phyloP scores from a whole-genome alignment of 2,888 invertebrate genomes.

The Dolichomitus sp. region DNA sequence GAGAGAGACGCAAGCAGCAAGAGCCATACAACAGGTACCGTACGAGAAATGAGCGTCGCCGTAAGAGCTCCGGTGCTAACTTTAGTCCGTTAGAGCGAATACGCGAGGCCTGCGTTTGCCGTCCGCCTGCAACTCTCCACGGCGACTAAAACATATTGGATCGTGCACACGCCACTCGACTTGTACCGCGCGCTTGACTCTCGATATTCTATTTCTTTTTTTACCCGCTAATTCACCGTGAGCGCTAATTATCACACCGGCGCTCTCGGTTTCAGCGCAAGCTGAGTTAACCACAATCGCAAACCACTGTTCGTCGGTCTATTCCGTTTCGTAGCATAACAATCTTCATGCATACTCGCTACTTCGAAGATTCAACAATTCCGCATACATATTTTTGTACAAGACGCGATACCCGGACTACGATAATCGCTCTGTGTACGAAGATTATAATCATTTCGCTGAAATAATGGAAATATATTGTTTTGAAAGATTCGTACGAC shows the following conservation, averaged over 20 bases:
- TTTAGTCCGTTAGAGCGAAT: slow-evolving; percentile 66
- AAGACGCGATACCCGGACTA: not conserved
- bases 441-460: not conserved
- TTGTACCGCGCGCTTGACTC: not conserved
- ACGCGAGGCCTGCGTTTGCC: slow-evolving; percentile 24
- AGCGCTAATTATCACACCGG: slow-evolving; percentile 57
- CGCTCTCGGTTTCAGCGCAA: slow-evolving; percentile 64
- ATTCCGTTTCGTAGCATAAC: not conserved
- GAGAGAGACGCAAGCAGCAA: not conserved
- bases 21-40: slow-evolving; percentile 66
- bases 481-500: not conserved
- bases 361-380: slow-evolving; percentile 25
- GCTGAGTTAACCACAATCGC: slow-evolving; percentile 44
- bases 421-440: slow-evolving; percentile 24
- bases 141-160: slow-evolving; percentile 12
- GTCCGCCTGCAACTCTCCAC: slow-evolving; percentile 19
- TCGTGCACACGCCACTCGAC: slow-evolving; percentile 8
- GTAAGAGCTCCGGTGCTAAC: slow-evolving; percentile 63
- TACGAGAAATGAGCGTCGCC: slow-evolving; percentile 63
- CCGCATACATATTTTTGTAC: slow-evolving; percentile 3
- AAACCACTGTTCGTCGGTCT: slow-evolving; percentile 15
- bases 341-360: slow-evolving; percentile 33
- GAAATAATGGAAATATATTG: not conserved
- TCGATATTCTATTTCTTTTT: slow-evolving; percentile 39
- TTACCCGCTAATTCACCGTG: slow-evolving; percentile 47